These are phyloP conservation scores for Pyrocoelia pectoralis DNA, from an alignment of 2,888 invertebrate species.

Conservation along the genomic window DNA sequence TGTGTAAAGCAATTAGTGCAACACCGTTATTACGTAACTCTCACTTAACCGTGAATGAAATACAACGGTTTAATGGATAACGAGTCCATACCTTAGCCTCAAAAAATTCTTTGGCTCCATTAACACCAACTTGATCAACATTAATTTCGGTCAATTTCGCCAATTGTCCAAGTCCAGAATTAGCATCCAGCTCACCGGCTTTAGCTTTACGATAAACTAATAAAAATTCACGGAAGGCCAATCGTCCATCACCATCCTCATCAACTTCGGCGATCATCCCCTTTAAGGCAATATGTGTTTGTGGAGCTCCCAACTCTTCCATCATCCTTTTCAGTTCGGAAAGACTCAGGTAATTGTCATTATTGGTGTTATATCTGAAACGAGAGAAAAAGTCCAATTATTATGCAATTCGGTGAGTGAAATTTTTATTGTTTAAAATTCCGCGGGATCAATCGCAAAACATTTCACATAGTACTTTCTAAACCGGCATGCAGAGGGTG, in stretches of 20 bases:
- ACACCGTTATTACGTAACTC: no score
- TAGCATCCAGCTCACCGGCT: slow-evolving; percentile 86
- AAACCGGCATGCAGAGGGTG: background rate
- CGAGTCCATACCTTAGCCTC: slow-evolving; percentile 92
- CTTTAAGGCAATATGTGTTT: slow-evolving; percentile 94
- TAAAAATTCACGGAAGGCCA: slow-evolving; percentile 90
- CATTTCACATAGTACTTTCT: background rate
- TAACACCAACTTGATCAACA: slow-evolving; percentile 93
- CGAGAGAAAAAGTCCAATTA: background rate
- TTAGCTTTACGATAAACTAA: slow-evolving; percentile 88
- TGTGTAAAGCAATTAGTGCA: no score
- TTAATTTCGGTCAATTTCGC: slow-evolving; percentile 90
- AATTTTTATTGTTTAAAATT: background rate
- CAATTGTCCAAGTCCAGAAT: slow-evolving; percentile 86
- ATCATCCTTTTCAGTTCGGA: slow-evolving; percentile 94
- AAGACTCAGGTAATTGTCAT: slow-evolving; percentile 88
- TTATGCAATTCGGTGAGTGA: background rate
- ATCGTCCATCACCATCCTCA: slow-evolving; percentile 84
- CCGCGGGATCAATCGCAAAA: no score
- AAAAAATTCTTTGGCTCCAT: slow-evolving; percentile 94
- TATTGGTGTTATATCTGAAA: slow-evolving; percentile 87
- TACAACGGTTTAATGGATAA: no score
- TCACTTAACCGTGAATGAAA: no score
- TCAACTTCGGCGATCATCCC: slow-evolving; percentile 94
- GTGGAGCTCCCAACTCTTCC: slow-evolving; percentile 94